Conservation (phyloP, 2,888 invertebrate species). For the Gymnoscelis rufifasciata region DNA sequence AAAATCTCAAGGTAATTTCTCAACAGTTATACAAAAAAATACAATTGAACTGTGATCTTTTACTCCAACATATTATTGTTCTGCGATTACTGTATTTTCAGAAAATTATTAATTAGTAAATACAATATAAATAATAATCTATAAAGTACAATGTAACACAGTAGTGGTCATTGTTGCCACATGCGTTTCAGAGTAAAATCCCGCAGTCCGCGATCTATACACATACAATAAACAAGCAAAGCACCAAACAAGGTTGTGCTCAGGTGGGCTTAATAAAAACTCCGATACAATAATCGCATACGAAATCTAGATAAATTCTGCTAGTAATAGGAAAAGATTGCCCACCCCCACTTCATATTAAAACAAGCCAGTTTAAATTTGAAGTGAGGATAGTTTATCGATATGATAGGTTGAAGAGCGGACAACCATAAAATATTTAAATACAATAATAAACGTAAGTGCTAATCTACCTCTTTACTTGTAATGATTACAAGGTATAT, state of each 20-base stretch:
- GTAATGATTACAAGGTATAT: constrained; percentile 13
- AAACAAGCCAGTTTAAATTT: background rate
- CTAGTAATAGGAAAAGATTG: constrained; percentile 1
- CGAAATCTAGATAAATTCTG: constrained; percentile 15
- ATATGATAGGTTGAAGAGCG: constrained; percentile 12
- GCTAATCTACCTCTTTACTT: constrained; percentile 16
- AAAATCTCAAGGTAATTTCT: constrained; percentile 58
- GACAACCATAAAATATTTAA: background rate
- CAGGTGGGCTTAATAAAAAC: constrained; percentile 40
- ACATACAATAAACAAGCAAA: constrained; percentile 37
- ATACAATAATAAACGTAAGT: constrained; percentile 1
- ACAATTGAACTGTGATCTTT: too few species aligned
- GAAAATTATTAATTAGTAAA: too few species aligned
- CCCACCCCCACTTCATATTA: background rate
- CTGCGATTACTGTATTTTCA: too few species aligned
- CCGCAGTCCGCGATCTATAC: constrained; percentile 6
- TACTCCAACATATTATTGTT: too few species aligned
- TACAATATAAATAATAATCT: too few species aligned
- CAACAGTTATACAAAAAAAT: constrained; percentile 37
- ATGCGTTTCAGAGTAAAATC: background rate
- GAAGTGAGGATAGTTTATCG: constrained; percentile 3
- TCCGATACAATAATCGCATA: constrained; percentile 10
- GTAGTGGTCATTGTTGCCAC: background rate
- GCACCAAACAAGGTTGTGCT: constrained; percentile 63
- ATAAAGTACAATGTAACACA: too few species aligned